A percentile compares a stretch with the other conserved stretches of the same genome.
Conservation (phyloP, 2,113 vertebrate genomes). For the Rhabdomys dilectus region DNA sequence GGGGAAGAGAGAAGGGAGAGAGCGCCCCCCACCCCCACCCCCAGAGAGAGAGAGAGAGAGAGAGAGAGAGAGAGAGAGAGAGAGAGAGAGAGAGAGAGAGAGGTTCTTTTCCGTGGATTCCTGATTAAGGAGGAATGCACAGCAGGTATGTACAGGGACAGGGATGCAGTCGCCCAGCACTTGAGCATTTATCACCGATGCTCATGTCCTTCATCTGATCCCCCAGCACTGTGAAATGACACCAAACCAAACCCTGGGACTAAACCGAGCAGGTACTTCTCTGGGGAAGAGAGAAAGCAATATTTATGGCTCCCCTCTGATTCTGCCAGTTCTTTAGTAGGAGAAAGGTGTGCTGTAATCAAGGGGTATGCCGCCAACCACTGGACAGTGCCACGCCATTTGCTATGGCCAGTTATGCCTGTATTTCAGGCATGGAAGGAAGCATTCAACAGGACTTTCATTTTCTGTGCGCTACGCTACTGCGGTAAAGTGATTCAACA, state of each 20-base stretch:
- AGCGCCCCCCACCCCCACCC: too few relatives aligned
- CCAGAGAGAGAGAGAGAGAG: too few relatives aligned
- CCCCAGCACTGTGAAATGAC: not conserved
- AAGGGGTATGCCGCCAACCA: not conserved
- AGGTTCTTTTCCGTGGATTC: not conserved
- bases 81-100: too few relatives aligned
- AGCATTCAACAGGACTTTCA: not conserved
- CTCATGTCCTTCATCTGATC: not conserved
- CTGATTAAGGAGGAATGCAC: slow-evolving; percentile 32
- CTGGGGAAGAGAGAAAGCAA: too few relatives aligned
- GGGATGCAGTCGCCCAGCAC: not conserved
- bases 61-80: too few relatives aligned
- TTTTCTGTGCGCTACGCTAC: not conserved
- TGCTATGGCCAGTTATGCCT: not conserved
- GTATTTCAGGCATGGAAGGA: not conserved
- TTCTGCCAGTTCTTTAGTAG: not conserved
- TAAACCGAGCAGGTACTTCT: not conserved
- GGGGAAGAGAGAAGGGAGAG: too few relatives aligned
- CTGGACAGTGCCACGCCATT: not conserved
- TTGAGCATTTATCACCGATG: not conserved
- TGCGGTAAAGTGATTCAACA: not conserved
- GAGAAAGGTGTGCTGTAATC: not conserved
- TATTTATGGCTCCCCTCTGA: too few relatives aligned
- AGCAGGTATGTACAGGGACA: not conserved
- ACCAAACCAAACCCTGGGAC: not conserved